phyloP scores from a whole-genome alignment of 2,888 invertebrate species.

The Calliphora vomitoria region DNA sequence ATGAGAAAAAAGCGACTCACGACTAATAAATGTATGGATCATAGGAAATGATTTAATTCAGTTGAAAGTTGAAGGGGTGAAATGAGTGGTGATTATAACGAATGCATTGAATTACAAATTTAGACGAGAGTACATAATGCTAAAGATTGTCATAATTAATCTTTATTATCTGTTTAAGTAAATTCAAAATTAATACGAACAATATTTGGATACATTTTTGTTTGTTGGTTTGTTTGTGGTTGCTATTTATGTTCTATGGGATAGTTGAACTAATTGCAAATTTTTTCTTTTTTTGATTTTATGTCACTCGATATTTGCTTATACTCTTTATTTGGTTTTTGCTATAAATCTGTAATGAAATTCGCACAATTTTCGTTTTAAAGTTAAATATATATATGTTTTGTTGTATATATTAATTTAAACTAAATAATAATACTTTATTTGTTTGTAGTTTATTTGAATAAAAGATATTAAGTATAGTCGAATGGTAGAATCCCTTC shows the following conservation, averaged over 20 bases:
- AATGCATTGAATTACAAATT: neutral
- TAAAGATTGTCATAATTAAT: conserved; percentile 50
- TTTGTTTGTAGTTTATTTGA: conserved; percentile 44
- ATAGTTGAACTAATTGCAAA: conserved; percentile 20
- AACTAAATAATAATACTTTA: conserved; percentile 50
- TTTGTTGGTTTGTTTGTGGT: conserved; percentile 14
- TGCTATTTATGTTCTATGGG: conserved; percentile 9
- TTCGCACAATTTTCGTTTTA: conserved; percentile 8
- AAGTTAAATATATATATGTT: conserved; percentile 4
- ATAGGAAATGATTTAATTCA: neutral
- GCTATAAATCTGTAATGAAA: neutral
- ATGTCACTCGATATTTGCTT: neutral
- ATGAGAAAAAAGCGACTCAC: neutral
- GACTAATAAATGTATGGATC: conserved; percentile 1
- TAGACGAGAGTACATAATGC: conserved; percentile 16
- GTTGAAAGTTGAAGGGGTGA: too few relatives aligned
- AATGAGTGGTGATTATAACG: too few relatives aligned
- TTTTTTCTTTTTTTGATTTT: neutral
- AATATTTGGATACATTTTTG: conserved; percentile 43
- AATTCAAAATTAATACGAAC: conserved; percentile 52
- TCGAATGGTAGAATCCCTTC: conserved; percentile 29
- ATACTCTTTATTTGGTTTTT: neutral
- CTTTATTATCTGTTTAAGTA: conserved; percentile 46
- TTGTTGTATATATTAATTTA: neutral
- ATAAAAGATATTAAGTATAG: conserved; percentile 53